Evolutionary conservation across 30 jellyfish, hydroid and myxozoan species (phyloP), one percentile per base, ranked within the genome.

Genomic region (Nemopilema nomurai): DNA sequence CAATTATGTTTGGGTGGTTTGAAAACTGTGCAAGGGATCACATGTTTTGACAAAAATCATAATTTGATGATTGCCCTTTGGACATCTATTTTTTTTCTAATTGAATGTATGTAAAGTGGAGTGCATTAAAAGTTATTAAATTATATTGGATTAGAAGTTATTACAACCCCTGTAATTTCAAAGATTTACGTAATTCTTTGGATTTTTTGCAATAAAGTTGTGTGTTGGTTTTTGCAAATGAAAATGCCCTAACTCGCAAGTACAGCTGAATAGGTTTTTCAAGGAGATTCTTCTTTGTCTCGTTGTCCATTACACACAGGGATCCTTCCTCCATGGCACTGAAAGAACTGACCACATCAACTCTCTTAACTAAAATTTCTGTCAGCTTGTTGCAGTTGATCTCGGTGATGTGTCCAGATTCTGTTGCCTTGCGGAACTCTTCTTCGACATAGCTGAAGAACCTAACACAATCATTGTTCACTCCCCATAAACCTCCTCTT

Each of bases 211-310:
- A 25, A 23, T 72, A 67, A 0, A 18, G 57, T 25, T 49, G 82
- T 25, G 66, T 72, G 51, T 16, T 72, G 27, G 31, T 49, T 49
- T 72, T 72, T 72, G 82, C 82, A 72, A 25, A 72, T 51, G 86
- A 76, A 76, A 76, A 76, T 23, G 86, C 49, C 74, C 86, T 50
- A 28, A 76, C 86, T 70, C 86, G 51, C 20, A 76, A 29, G 76
- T 49, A 50, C 16, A 76, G 74, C 51, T 49, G 72, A 26, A 51
- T 21, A 71, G 49, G 30, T 53, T 49, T 49, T 25, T 78, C 80
- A 26, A 78, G 70, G 20, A 78, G 52, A 29, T 49, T 21, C 22
- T 18, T 24, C 49, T 28, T 78, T 20, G 70, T 19, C 62, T 78
- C 88, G 1, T 26, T 65, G 25, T 29, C 51, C 62, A 78, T 78